Evolutionary conservation across 2,113 vertebrate species (phyloP), one percentile per base, ranked within the genome.

Genomic region (Leptodactylus fuscus): DNA sequence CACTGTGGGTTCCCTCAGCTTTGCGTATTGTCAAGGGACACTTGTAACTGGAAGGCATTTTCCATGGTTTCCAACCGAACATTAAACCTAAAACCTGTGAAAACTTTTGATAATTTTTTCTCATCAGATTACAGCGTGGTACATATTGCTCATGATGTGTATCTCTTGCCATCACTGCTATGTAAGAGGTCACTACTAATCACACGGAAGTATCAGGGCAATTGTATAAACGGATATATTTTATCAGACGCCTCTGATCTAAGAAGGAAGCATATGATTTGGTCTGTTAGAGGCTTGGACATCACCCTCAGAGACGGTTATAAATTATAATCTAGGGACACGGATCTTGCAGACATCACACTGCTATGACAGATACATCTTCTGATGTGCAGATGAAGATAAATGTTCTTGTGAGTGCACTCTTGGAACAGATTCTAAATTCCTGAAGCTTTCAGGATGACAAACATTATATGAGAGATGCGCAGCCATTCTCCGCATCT

Each of bases 371-470:
- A 76, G n/a, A 29, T 48, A 60, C 69, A 60, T 75, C 78, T 15
- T 3, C 11, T 46, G 32, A 58, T 38, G 38, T 53, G 27, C 84
- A 80, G 20, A 73, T 34, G 65, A 46, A 85, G 60, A 85, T 44
- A 27, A 9, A 80, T 81, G 15, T 41, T 77, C 71, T 73, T 38
- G 75, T 83, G 82, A 87, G 84, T 62, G 65, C 24, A 49, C 73
- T 85, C 44, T 53, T 87, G 81, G 78, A 80, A 87, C 20, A 38
- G 27, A 85, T 74, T 16, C 3, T 13, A 27, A 60, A 44, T 73
- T 73, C 34, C 46, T 81, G 27, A 67, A 79, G 46, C 22, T 81
- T 87, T 82, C 83, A 69, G 81, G n/a, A 83, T 79, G 69, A 78
- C 67, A 83, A 85, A 88, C 36, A 81, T 36, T 74, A 55, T 58